phyloP scores from a whole-genome alignment of 2,113 vertebrate genomes.

The Psephotus haematonotus region DNA sequence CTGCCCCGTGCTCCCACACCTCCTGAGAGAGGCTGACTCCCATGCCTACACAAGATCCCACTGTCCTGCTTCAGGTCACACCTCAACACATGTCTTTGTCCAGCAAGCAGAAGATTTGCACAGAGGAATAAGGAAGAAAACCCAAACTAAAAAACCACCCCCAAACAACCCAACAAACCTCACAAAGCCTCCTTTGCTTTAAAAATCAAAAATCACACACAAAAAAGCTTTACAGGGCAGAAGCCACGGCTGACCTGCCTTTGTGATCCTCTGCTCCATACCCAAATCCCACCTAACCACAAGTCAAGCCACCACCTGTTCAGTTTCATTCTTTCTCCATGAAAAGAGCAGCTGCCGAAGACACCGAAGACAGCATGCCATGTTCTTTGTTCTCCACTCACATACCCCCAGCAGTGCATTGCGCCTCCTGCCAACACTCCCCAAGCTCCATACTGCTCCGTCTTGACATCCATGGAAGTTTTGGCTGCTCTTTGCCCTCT shows the following conservation, averaged over 20 bases:
- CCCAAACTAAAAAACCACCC: background rate
- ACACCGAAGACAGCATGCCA: background rate
- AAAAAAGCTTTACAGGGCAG: background rate
- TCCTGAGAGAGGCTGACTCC: background rate
- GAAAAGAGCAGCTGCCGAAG: background rate
- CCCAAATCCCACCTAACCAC: background rate
- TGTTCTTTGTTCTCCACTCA: background rate
- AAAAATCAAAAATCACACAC: background rate
- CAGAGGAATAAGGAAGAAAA: background rate
- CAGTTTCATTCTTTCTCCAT: background rate
- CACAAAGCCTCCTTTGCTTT: background rate
- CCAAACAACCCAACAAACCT: background rate
- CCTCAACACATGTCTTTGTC: fast-evolving
- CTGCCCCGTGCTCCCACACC: too few relatives aligned
- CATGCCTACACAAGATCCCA: too few relatives aligned
- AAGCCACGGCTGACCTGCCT: background rate
- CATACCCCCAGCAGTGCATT: background rate
- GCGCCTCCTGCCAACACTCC: background rate
- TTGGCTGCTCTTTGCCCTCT: background rate
- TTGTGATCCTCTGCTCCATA: background rate
- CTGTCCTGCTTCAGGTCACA: background rate
- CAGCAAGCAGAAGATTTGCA: background rate
- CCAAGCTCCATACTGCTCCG: background rate
- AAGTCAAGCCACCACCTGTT: background rate
- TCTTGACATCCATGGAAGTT: background rate